Evolutionary conservation across 2,113 vertebrate genomes (phyloP).

Genomic region (Rhegmatorhina hoffmannsi): DNA sequence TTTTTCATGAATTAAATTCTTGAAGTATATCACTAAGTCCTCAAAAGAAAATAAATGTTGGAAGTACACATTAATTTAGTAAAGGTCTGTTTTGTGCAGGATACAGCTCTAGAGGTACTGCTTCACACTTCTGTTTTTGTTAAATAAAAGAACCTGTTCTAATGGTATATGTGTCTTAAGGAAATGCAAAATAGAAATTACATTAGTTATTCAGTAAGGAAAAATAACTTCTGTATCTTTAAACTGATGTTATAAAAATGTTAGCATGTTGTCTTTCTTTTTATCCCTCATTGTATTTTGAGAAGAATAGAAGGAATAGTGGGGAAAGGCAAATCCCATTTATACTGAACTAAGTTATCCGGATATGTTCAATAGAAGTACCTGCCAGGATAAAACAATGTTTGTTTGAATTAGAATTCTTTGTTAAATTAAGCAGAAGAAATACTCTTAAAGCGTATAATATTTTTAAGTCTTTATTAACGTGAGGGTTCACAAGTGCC

Average conservation of each 20-base stretch:
- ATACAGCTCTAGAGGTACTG: not conserved
- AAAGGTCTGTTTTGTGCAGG: not conserved
- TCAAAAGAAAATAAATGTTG: not conserved
- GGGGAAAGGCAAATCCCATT: not conserved
- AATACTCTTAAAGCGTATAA: not conserved
- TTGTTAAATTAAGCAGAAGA: not conserved
- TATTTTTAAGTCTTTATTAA: not conserved
- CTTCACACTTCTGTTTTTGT: not conserved
- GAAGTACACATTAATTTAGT: not conserved
- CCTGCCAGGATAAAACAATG: not conserved
- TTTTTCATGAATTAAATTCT: not conserved
- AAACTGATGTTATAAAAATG: not conserved
- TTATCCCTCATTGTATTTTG: not conserved
- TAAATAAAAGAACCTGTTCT: not conserved
- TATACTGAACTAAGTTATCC: not conserved
- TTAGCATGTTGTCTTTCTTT: not conserved
- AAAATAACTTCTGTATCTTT: not conserved
- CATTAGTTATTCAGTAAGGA: not conserved
- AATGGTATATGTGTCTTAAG: not conserved
- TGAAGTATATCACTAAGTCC: not conserved
- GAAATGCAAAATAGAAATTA: not conserved
- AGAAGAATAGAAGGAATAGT: not conserved
- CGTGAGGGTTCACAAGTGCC: not conserved
- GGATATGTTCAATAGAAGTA: not conserved
- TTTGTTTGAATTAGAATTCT: not conserved